Base-by-base conservation (phyloP, 2,888 invertebrate genomes). In the Hyppa rectilinea region DNA sequence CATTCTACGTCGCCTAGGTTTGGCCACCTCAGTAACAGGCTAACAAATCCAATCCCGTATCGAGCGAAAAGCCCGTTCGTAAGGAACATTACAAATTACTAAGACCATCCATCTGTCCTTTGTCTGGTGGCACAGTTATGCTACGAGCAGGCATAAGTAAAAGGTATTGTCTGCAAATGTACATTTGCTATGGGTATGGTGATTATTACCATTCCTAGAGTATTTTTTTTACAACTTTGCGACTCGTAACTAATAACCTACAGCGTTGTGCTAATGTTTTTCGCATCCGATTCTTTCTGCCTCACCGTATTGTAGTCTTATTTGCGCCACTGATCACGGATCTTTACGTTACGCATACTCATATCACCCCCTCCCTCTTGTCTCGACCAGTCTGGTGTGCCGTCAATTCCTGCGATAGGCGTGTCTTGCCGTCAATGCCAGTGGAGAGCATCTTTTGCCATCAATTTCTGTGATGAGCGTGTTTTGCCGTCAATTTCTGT, bases 81-180 rank as follows among this genome's bases (percentile, higher is more conserved):
- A 45, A 58, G 52, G 47, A 62, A 62, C 40, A 62, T 75, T 45
- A 52, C 47, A 78, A 75, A 62, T 75, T 62, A 75, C 72, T 62
- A 58, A 59, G 78, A 78, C 62, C 40, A 52, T 58, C 52, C 29
- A 36, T 71, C 53, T 50, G 38, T 76, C 61, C 61, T 71, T 58
- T 78, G 58, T 78, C 56, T 40, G 49, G 17, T 17, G 59, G 61
- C 40, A 62, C 17, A 58, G 50, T 61, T 45, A 78, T 36, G 40
- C 34, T 59, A 17, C 20, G 59, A 31, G n/a, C 20, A 76, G 59
- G 49, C 49, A 17, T 49, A 55, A 40, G n/a, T 49, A 34, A 59
- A 47, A 40, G 26, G 5, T 43, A 59, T 40, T 69, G 34, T 58
- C 52, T 58, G 14, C 34, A 23, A 59, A 58, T 40, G 26, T 76